These are phyloP conservation scores for Chrysoperla carnea DNA, from an alignment of 1,140 invertebrate genomes.

Conservation along the genomic window DNA sequence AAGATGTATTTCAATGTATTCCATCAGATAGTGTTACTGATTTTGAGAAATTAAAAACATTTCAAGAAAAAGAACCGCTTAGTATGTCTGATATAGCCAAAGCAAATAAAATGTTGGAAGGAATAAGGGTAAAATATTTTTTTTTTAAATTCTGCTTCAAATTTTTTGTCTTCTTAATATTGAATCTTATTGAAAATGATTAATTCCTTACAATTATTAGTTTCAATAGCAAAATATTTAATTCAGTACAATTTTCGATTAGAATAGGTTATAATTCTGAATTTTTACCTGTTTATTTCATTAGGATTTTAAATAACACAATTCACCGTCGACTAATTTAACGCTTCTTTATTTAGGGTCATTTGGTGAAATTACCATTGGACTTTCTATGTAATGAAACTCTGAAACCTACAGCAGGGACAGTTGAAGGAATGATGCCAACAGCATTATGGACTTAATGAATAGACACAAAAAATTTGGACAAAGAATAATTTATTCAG, in stretches of 20 bases:
- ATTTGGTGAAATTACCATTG: conserved; percentile 72
- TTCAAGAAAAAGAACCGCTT: conserved; percentile 44
- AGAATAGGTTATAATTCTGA: too few relatives aligned
- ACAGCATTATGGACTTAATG: conserved; percentile 62
- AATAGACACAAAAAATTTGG: too few relatives aligned
- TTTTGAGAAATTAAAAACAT: conserved; percentile 54
- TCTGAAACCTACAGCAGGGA: conserved; percentile 55
- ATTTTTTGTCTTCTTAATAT: too few relatives aligned
- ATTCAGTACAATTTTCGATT: too few relatives aligned
- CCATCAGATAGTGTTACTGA: conserved; percentile 60
- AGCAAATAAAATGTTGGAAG: conserved; percentile 48
- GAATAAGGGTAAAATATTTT: conserved; percentile 41
- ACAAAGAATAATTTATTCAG: too few relatives aligned
- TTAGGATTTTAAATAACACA: too few relatives aligned
- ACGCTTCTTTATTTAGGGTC: conserved; percentile 36
- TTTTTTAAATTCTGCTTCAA: too few relatives aligned
- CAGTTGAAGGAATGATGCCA: conserved; percentile 71
- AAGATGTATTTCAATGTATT: conserved; percentile 74
- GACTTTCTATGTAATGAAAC: conserved; percentile 71
- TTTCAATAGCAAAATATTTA: too few relatives aligned
- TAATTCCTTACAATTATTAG: too few relatives aligned
- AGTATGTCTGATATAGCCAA: conserved; percentile 44
- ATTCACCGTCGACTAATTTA: too few relatives aligned
- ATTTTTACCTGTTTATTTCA: too few relatives aligned
- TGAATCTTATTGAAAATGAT: too few relatives aligned